These are phyloP conservation scores for Troides helena DNA, from an alignment of 2,888 invertebrate species.

Conservation along the genomic window DNA sequence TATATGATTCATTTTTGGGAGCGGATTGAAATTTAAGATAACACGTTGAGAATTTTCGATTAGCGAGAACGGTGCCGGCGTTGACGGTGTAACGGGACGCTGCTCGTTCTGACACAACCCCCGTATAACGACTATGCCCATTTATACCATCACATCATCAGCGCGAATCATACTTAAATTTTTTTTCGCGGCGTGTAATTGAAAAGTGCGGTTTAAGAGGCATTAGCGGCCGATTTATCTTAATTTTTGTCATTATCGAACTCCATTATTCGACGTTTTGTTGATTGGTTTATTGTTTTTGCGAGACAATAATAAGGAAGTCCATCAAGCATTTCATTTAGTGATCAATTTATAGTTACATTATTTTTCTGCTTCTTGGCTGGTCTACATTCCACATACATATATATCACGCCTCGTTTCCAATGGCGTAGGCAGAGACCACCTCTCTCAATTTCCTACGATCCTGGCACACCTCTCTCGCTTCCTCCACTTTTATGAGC, in stretches of 20 bases:
- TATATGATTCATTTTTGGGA: constrained; percentile 69
- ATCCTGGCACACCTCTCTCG: too few species aligned
- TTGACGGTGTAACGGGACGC: constrained; percentile 57
- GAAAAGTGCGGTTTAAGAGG: constrained; percentile 23
- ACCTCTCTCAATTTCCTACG: too few species aligned
- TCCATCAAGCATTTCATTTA: neutral
- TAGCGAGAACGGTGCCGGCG: constrained; percentile 63
- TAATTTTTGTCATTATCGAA: constrained; percentile 30
- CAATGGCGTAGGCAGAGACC: too few species aligned
- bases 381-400: too few species aligned
- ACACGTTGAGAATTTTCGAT: constrained; percentile 67
- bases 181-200: constrained; percentile 22
- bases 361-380: too few species aligned
- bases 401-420: too few species aligned
- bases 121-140: constrained; percentile 31
- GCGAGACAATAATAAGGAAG: constrained; percentile 9
- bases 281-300: constrained; percentile 20
- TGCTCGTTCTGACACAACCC: constrained; percentile 32
- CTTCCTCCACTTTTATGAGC: too few species aligned
- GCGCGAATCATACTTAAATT: constrained; percentile 24
- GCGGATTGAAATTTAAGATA: constrained; percentile 67
- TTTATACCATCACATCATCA: constrained; percentile 21
- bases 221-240: constrained; percentile 23
- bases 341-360: neutral
- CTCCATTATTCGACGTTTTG: neutral